phyloP scores from a whole-genome alignment of 2,113 vertebrate genomes.

The Microcebus tavaratra region DNA sequence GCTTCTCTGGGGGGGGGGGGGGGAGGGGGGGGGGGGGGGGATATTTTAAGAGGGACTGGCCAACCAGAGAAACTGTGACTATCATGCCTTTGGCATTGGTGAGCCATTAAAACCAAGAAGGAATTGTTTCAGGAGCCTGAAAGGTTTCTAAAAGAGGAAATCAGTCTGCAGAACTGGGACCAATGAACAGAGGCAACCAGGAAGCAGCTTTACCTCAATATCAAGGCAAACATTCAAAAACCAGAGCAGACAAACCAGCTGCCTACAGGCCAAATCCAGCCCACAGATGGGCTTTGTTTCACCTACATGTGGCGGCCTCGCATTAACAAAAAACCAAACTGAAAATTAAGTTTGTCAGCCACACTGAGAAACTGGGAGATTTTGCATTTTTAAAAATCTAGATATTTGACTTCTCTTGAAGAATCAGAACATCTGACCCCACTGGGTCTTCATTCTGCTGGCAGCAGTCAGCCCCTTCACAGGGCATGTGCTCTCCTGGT shows the following conservation, averaged over 20 bases:
- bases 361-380: background rate
- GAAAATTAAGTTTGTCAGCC: background rate
- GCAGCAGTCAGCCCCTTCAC: background rate
- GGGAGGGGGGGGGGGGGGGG: background rate
- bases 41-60: background rate
- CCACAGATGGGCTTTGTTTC: slow-evolving; percentile 15
- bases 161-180: background rate
- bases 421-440: background rate
- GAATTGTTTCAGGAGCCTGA: background rate
- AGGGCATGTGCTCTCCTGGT: background rate
- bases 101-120: background rate
- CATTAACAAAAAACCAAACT: background rate
- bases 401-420: background rate
- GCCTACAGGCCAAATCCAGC: background rate
- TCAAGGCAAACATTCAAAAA: slow-evolving; percentile 16
- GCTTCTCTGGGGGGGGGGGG: background rate
- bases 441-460: background rate
- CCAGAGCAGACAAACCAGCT: background rate
- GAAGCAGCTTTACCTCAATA: background rate
- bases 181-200: background rate
- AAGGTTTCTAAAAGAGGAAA: background rate
- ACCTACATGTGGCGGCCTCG: background rate
- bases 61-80: background rate
- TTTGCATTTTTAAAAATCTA: background rate
- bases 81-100: background rate